A percentile compares a stretch with the other conserved stretches of the same genome.
Conservation (phyloP, 2,888 invertebrate genomes). For the Venusia cambrica region DNA sequence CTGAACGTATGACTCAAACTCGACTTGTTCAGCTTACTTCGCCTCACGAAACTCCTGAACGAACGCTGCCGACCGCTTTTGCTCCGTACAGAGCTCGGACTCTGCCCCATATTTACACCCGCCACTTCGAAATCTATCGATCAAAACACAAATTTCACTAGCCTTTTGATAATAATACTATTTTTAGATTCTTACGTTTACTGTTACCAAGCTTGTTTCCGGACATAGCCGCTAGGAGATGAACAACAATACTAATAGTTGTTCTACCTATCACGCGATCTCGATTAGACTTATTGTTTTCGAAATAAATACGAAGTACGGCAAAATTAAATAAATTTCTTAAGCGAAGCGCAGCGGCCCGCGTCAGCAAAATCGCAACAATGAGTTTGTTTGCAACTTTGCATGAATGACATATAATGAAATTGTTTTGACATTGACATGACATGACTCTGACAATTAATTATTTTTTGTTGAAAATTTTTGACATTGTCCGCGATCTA, state of each 20-base stretch:
- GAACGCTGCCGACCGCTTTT: constrained; percentile 62
- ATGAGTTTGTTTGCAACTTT: no score
- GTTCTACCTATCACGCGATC: constrained; percentile 31
- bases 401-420: constrained; percentile 8
- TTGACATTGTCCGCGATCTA: no score
- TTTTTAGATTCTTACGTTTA: constrained; percentile 54
- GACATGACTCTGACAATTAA: constrained; percentile 11
- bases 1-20: constrained; percentile 74
- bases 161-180: constrained; percentile 45
- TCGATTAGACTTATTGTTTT: no score
- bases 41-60: constrained; percentile 64
- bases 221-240: constrained; percentile 5
- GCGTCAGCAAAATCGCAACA: constrained; percentile 37
- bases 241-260: constrained; percentile 27
- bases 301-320: constrained; percentile 21
- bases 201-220: constrained; percentile 30
- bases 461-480: background rate
- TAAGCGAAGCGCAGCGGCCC: constrained; percentile 29
- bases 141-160: constrained; percentile 55
- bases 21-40: constrained; percentile 69
- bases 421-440: constrained; percentile 32
- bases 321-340: constrained; percentile 24
- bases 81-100: constrained; percentile 70
- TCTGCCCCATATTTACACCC: constrained; percentile 68
- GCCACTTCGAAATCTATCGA: constrained; percentile 55